These are phyloP conservation scores for Xenops minutus DNA, from an alignment of 2,797 vertebrate genomes.

Conservation along the genomic window DNA sequence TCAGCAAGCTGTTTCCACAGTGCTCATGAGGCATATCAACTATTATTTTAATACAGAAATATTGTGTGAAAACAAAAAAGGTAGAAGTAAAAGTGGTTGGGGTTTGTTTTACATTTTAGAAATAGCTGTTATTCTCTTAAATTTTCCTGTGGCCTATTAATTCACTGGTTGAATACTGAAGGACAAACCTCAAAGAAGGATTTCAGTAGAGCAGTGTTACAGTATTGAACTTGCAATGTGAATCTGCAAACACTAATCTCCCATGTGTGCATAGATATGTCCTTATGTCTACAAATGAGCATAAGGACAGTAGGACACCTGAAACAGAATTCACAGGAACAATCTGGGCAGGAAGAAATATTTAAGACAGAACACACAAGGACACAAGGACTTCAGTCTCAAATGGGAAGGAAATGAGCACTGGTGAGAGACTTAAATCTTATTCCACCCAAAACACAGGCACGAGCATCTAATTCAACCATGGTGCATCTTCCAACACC, in stretches of 20 bases:
- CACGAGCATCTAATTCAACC: not conserved
- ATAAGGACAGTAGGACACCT: not conserved
- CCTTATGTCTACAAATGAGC: not conserved
- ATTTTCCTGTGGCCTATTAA: not conserved
- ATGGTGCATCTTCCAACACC: rapidly evolving
- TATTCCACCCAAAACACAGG: rapidly evolving
- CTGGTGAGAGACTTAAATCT: not conserved
- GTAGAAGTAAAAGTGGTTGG: not conserved
- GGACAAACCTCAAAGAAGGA: not conserved
- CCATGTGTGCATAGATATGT: rapidly evolving
- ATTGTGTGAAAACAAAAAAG: not conserved
- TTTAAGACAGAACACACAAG: rapidly evolving
- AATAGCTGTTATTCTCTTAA: not conserved
- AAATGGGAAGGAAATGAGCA: not conserved
- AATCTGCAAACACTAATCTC: not conserved
- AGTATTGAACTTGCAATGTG: not conserved
- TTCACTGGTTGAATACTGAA: not conserved
- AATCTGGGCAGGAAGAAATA: not conserved
- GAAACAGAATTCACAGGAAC: not conserved
- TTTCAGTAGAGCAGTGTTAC: not conserved
- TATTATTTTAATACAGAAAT: not conserved
- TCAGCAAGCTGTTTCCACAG: not conserved
- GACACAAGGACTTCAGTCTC: not conserved
- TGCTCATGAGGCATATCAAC: not conserved
- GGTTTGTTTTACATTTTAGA: not conserved